Conservation (phyloP, 1,140 invertebrate species). For the Drosophila gunungcola region DNA sequence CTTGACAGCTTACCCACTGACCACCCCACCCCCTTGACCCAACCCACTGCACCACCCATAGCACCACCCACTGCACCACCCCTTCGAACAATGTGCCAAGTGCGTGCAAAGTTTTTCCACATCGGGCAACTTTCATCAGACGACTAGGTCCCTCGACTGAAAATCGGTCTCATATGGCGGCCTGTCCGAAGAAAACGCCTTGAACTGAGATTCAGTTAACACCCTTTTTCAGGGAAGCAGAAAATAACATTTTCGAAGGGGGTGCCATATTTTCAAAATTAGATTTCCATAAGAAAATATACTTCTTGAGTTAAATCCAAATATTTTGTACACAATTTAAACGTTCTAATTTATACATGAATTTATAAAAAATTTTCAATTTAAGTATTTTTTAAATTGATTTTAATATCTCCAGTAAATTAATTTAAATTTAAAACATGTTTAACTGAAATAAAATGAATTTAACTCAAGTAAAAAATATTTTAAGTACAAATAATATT, state of each 20-base stretch:
- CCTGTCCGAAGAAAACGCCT: conserved; percentile 22
- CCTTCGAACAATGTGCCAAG: conserved; percentile 51
- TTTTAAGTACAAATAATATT: too few species aligned
- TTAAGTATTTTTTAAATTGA: too few species aligned
- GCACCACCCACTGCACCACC: neutral
- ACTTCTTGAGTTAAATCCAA: too few species aligned
- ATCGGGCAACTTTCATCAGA: conserved; percentile 49
- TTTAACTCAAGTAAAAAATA: too few species aligned
- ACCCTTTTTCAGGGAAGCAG: neutral
- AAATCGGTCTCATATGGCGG: conserved; percentile 41
- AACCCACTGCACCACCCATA: neutral
- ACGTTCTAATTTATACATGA: too few species aligned
- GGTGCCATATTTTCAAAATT: neutral
- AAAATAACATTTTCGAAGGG: neutral
- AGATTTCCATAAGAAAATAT: too few species aligned
- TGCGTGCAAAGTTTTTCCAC: conserved; percentile 60
- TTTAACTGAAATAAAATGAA: too few species aligned
- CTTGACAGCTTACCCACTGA: conserved; percentile 33
- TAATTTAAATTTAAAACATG: too few species aligned
- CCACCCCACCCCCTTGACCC: neutral
- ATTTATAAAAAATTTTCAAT: too few species aligned
- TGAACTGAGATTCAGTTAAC: conserved; percentile 5
- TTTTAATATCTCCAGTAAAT: too few species aligned
- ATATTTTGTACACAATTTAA: too few species aligned
- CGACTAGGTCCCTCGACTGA: conserved; percentile 1